Percentiles rank a stretch among this genome's conserved stretches.
Evolutionary conservation across 2,113 vertebrate genomes (phyloP).

Genomic region (Apistogramma diplotaenia): DNA sequence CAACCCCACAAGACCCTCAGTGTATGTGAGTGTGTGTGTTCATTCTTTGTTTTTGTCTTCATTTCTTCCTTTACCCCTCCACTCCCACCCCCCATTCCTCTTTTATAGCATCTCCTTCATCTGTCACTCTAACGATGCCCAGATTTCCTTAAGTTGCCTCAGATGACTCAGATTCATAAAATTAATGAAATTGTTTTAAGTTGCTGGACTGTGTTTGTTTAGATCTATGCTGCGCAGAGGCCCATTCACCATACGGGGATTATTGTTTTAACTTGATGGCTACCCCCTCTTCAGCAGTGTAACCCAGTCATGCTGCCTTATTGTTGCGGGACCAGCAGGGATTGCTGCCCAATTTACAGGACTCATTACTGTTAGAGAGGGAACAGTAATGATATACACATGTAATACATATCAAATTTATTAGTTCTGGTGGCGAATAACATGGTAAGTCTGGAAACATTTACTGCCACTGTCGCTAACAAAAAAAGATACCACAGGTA

Average conservation of each 20-base stretch:
- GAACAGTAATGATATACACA: not conserved
- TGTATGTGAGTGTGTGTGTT: conserved; percentile 9
- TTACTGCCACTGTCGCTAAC: not conserved
- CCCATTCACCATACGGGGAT: no score
- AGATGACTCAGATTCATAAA: not conserved
- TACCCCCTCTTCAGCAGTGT: not conserved
- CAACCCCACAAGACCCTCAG: not conserved
- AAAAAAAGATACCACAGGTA: no score
- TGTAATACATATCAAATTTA: not conserved
- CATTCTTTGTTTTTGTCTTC: not conserved
- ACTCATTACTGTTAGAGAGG: not conserved
- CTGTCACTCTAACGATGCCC: not conserved
- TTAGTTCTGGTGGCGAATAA: not conserved
- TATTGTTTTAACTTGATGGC: not conserved
- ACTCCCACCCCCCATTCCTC: not conserved
- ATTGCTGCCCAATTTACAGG: not conserved
- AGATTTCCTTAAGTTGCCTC: not conserved
- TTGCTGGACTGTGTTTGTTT: not conserved
- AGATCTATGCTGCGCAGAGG: not conserved
- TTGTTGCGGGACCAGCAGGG: not conserved
- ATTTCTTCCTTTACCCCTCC: not conserved
- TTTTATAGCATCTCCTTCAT: not conserved
- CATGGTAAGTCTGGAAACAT: not conserved
- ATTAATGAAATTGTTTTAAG: not conserved
- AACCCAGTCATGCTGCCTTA: not conserved